A percentile compares a stretch with the other conserved stretches of the same genome.
phyloP scores from a whole-genome alignment of 1,140 invertebrate genomes.

The Stegodyphus mimosarum region DNA sequence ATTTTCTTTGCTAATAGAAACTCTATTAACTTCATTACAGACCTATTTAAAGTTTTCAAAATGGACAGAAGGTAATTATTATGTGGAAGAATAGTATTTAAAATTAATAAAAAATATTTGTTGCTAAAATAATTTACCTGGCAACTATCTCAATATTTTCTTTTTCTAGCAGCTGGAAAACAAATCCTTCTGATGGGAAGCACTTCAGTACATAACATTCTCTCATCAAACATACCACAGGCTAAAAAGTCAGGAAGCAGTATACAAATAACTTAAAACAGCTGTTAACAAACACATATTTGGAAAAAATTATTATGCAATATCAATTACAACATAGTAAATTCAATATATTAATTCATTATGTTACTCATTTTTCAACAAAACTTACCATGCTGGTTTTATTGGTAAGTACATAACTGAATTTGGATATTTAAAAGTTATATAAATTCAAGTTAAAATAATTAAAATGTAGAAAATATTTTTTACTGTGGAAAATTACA shows the following conservation, averaged over 20 bases:
- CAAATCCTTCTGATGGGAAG: constrained; percentile 76
- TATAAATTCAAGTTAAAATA: too few species aligned
- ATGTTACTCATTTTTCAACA: too few species aligned
- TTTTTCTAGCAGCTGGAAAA: constrained; percentile 71
- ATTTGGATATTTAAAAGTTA: too few species aligned
- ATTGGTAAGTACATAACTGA: too few species aligned
- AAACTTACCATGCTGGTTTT: too few species aligned
- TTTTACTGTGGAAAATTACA: too few species aligned
- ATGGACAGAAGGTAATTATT: neutral
- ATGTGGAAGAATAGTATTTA: neutral
- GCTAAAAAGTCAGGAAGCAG: constrained; percentile 47
- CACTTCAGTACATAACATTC: constrained; percentile 70
- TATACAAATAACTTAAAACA: neutral
- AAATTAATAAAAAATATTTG: neutral
- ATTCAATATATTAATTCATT: too few species aligned
- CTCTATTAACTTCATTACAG: constrained; percentile 70
- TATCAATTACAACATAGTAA: too few species aligned
- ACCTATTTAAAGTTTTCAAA: constrained; percentile 60
- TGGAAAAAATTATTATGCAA: neutral
- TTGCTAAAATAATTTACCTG: constrained; percentile 62
- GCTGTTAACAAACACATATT: neutral
- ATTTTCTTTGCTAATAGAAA: constrained; percentile 73
- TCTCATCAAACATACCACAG: constrained; percentile 69
- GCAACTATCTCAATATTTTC: constrained; percentile 66
- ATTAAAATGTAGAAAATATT: too few species aligned